A percentile compares a stretch with the other conserved stretches of the same genome.
Evolutionary conservation across 2,113 vertebrate species (phyloP).

Genomic region (Cynopterus brachyotis): DNA sequence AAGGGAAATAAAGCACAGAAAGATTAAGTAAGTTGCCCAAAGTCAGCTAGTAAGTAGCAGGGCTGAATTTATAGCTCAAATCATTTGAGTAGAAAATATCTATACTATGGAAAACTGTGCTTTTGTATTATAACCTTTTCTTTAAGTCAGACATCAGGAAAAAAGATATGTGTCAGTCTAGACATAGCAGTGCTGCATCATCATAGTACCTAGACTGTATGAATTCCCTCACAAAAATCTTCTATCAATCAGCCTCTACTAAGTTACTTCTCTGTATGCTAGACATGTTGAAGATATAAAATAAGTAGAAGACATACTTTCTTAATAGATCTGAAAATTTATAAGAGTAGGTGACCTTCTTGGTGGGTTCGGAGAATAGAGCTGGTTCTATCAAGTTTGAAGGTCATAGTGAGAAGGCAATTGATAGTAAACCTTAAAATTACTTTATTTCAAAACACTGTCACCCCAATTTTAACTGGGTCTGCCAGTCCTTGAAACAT

Average conservation of each 20-base stretch:
- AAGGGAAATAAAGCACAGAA: constrained; percentile 27
- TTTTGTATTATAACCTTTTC: not conserved
- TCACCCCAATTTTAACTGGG: not conserved
- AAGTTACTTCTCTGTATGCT: not conserved
- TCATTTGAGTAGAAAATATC: not conserved
- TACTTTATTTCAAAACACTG: not conserved
- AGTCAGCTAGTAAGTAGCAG: not conserved
- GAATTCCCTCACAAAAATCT: not conserved
- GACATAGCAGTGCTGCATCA: not conserved
- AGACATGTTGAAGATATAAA: not conserved
- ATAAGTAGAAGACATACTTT: not conserved
- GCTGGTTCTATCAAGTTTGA: not conserved
- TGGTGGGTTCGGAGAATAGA: not conserved
- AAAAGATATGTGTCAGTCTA: not conserved
- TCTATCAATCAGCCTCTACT: not conserved
- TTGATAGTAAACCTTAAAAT: not conserved
- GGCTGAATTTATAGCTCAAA: not conserved
- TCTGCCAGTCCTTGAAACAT: not conserved
- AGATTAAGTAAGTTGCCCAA: not conserved
- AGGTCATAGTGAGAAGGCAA: not conserved
- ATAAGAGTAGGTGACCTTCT: not conserved
- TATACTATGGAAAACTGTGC: not conserved
- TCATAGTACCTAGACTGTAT: not conserved
- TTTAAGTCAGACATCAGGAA: not conserved
- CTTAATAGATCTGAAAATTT: not conserved